Conservation (phyloP, 2,113 vertebrate genomes). For the Tachysurus vachellii region DNA sequence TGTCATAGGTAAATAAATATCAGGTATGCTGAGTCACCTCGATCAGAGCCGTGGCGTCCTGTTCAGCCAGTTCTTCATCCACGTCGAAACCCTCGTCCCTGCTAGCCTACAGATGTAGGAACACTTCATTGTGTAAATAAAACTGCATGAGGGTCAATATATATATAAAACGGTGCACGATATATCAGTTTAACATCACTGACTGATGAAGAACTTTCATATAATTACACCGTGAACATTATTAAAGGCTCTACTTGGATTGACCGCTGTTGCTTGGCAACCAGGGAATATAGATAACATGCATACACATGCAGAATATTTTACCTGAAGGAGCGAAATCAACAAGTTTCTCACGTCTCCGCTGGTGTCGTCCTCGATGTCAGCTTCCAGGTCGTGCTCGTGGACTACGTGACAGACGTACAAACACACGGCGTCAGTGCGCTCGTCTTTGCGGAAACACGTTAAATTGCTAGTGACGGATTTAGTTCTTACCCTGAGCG, state of each 20-base stretch:
- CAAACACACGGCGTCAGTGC: not conserved
- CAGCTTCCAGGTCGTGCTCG: conserved; percentile 70
- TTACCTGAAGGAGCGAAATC: conserved; percentile 71
- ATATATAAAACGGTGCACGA: not conserved
- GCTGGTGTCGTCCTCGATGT: conserved; percentile 77
- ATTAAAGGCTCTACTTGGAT: not conserved
- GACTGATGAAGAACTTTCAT: not conserved
- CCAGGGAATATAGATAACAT: not conserved
- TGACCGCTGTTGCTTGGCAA: not conserved
- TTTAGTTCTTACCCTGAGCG: conserved; percentile 60
- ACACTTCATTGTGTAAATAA: not conserved
- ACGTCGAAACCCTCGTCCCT: conserved; percentile 76
- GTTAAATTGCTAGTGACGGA: too few species aligned
- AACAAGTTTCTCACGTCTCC: conserved; percentile 76
- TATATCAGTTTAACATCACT: not conserved
- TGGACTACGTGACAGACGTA: conserved; percentile 57
- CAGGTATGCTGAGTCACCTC: conserved; percentile 61
- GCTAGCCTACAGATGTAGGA: conserved; percentile 59
- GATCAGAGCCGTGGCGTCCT: conserved; percentile 71
- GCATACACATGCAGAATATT: not conserved
- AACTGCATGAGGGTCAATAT: not conserved
- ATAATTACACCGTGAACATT: not conserved
- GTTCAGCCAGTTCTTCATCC: conserved; percentile 71
- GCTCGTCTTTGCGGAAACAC: not conserved
- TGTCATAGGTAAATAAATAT: not conserved